phyloP scores from a whole-genome alignment of 2,113 vertebrate species.

The Aptenodytes forsteri region DNA sequence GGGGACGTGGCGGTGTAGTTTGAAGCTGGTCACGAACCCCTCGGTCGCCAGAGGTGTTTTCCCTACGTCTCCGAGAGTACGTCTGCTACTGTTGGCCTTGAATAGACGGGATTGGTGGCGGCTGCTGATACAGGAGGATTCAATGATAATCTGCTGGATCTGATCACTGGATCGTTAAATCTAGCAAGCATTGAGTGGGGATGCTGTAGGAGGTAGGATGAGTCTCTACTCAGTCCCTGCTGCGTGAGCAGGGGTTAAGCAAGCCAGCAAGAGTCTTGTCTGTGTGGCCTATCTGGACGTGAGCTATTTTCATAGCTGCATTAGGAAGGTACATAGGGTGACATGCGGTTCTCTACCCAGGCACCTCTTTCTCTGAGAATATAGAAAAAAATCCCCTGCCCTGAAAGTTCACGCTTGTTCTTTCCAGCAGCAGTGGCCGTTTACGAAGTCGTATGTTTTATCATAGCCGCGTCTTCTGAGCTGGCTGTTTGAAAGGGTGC shows the following conservation, averaged over 20 bases:
- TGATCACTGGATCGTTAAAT: fast-evolving
- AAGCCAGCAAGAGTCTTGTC: fast-evolving
- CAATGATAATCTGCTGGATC: fast-evolving
- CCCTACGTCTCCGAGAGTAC: fast-evolving
- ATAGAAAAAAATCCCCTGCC: fast-evolving
- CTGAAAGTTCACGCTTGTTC: fast-evolving
- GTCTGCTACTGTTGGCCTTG: background rate
- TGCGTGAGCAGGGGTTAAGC: background rate
- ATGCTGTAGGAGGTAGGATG: fast-evolving
- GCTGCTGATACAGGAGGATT: fast-evolving
- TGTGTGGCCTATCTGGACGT: fast-evolving
- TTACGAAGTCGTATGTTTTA: background rate
- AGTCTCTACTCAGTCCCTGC: background rate
- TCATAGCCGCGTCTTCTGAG: fast-evolving
- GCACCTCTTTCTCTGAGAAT: background rate
- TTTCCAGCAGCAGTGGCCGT: background rate
- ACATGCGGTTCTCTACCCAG: fast-evolving
- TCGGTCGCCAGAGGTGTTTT: background rate
- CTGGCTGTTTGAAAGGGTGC: background rate
- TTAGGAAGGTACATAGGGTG: fast-evolving
- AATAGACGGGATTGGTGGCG: fast-evolving
- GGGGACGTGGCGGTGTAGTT: fast-evolving
- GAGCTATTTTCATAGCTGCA: background rate
- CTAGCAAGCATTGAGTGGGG: fast-evolving
- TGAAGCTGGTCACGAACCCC: background rate